phyloP scores from a whole-genome alignment of 2,113 vertebrate species.

The Puntigrus tetrazona region DNA sequence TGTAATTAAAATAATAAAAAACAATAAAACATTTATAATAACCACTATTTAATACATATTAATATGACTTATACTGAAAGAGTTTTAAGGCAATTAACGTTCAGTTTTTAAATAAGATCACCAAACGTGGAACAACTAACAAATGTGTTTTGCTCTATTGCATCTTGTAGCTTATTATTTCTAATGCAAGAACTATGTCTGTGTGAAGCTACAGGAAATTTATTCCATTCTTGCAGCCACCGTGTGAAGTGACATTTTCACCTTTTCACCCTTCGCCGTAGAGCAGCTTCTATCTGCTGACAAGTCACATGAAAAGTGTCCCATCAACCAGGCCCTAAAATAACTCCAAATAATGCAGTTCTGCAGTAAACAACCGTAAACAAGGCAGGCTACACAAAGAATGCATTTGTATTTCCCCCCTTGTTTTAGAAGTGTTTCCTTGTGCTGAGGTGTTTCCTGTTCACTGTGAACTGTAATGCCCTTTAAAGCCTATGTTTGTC shows the following conservation, averaged over 20 bases:
- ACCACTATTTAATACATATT: too few species aligned
- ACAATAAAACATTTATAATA: too few species aligned
- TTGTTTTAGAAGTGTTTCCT: conserved; percentile 50
- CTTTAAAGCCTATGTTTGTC: conserved; percentile 41
- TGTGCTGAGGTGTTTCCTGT: conserved; percentile 41
- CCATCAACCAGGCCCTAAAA: conserved; percentile 33
- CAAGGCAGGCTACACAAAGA: conserved; percentile 55
- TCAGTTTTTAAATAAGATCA: neutral
- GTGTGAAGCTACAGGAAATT: neutral
- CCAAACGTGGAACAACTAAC: neutral
- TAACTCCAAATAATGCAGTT: conserved; percentile 30
- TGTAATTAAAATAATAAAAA: too few species aligned
- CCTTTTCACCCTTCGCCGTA: neutral
- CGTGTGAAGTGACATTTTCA: neutral
- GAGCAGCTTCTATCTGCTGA: neutral
- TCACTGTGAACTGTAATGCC: conserved; percentile 22
- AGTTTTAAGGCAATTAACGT: neutral
- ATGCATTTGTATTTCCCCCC: conserved; percentile 37
- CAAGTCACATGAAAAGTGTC: neutral
- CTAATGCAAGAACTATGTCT: neutral
- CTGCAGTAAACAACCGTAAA: conserved; percentile 48
- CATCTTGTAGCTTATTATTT: neutral
- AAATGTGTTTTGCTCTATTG: neutral
- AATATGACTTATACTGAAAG: neutral
- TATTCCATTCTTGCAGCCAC: neutral